Conservation (phyloP, 2,888 invertebrate genomes). For the Caenorhabditis sp. region DNA sequence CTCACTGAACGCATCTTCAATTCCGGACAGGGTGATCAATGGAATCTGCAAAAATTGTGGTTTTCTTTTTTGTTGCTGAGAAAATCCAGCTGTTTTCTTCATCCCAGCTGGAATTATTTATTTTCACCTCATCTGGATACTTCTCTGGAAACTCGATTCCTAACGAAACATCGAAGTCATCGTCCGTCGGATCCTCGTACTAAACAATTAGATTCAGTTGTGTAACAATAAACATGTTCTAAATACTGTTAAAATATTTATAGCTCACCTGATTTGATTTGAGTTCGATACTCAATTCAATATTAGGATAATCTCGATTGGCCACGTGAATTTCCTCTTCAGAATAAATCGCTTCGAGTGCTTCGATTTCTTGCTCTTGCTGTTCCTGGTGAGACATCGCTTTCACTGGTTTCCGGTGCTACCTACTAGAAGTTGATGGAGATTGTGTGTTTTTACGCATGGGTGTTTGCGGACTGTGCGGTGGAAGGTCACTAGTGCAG, state of each 20-base stretch:
- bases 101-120: no score
- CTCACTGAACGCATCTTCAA: slow-evolving; percentile 72
- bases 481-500: slow-evolving; percentile 11
- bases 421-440: slow-evolving; percentile 14
- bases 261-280: slow-evolving; percentile 65
- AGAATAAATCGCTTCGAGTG: slow-evolving; percentile 73
- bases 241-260: no score
- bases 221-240: background rate
- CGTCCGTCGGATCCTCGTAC: slow-evolving; percentile 60
- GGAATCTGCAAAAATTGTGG: slow-evolving; percentile 66
- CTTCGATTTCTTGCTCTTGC: slow-evolving; percentile 74
- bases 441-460: slow-evolving; percentile 22
- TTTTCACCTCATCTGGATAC: slow-evolving; percentile 76
- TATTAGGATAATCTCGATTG: slow-evolving; percentile 66
- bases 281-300: slow-evolving; percentile 65
- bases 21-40: slow-evolving; percentile 72
- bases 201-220: slow-evolving; percentile 32
- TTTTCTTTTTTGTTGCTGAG: no score
- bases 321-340: slow-evolving; percentile 68
- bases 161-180: slow-evolving; percentile 66
- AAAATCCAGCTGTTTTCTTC: no score
- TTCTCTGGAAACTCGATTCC: slow-evolving; percentile 73
- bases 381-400: slow-evolving; percentile 68
- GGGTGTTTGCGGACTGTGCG: slow-evolving; percentile 54
- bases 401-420: background rate